Evolutionary conservation across 2,113 vertebrate species (phyloP).

Genomic region (Lampris incognitus): DNA sequence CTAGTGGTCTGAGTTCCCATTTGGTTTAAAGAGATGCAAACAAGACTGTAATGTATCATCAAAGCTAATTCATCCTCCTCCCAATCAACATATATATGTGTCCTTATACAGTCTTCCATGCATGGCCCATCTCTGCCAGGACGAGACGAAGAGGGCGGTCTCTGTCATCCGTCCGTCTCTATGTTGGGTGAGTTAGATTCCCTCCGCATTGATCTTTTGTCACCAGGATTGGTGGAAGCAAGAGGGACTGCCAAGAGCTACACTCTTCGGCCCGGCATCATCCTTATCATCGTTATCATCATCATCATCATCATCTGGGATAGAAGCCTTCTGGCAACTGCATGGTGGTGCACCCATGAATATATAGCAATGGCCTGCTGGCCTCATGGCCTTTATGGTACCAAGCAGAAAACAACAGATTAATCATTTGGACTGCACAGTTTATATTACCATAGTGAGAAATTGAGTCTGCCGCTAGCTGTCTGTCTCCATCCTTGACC

Average conservation of each 20-base stretch:
- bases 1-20: slow-evolving; percentile 17
- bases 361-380: not conserved
- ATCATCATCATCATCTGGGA: not conserved
- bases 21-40: slow-evolving; percentile 38
- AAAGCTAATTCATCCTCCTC: slow-evolving; percentile 6
- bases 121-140: not conserved
- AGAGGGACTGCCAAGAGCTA: not conserved
- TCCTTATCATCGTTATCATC: not conserved
- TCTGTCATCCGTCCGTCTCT: slow-evolving; percentile 11
- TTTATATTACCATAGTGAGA: slow-evolving; percentile 1
- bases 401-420: not conserved
- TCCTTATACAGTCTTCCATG: not conserved
- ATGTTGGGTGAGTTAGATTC: slow-evolving; percentile 34
- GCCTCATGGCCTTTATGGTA: no score
- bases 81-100: slow-evolving; percentile 15
- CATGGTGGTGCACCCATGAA: not conserved
- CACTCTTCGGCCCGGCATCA: not conserved
- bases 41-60: slow-evolving; percentile 2
- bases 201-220: slow-evolving; percentile 26
- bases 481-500: not conserved
- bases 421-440: slow-evolving; percentile 4
- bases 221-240: not conserved
- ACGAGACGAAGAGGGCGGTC: slow-evolving; percentile 9
- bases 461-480: not conserved
- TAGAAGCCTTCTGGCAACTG: not conserved